Base-by-base conservation (phyloP, 2,113 vertebrate species). In the Melierax canorus region DNA sequence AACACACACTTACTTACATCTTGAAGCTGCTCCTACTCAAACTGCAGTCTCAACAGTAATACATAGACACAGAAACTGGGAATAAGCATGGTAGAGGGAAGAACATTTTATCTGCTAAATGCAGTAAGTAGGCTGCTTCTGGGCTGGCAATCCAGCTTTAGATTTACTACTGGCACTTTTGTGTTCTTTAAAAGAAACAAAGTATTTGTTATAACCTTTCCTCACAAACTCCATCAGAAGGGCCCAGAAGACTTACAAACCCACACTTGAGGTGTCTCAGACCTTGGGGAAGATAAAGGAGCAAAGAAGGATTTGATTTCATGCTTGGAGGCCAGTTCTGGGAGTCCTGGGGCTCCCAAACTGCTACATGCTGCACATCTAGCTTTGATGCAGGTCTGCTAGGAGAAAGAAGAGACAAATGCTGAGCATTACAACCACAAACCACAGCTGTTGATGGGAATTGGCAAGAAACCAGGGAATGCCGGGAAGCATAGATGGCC, bases 401-500 rank as follows among this genome's bases (percentile, higher is more conserved):
- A 81, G 56, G 36, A 89, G 91, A 88, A 86, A 84, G 41, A 86
- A 56, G 64, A 95, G 91, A 92, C 91, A 92, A 95, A 96, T 85
- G 77, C 73, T 85, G 83, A 92, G 84, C 89, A 45, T 85, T 94
- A 64, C 96, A 96, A 79, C 93, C 93, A 82, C 94, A 97, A 94
- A 85, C 92, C 89, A 63, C 92, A 95, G 96, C 92, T 95, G 92
- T 85, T 82, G 87, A 89, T 90, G 89, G 87, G 94, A 95, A 82
- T 12, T 95, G 95, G 96, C 91, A 97, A 64, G 74, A 97, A 87
- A 75, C 53, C 92, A 95, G 86, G 77, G 94, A 96, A 97, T 95
- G 93, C 86, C 0, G 30, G 86, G 92, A 82, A 94, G 67, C 89
- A 62, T 29, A 72, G 85, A 89, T 68, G 84, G 96, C 95, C 91